Base-by-base conservation (phyloP, 1,140 invertebrate genomes). In the Macrosteles quadrilineatus region DNA sequence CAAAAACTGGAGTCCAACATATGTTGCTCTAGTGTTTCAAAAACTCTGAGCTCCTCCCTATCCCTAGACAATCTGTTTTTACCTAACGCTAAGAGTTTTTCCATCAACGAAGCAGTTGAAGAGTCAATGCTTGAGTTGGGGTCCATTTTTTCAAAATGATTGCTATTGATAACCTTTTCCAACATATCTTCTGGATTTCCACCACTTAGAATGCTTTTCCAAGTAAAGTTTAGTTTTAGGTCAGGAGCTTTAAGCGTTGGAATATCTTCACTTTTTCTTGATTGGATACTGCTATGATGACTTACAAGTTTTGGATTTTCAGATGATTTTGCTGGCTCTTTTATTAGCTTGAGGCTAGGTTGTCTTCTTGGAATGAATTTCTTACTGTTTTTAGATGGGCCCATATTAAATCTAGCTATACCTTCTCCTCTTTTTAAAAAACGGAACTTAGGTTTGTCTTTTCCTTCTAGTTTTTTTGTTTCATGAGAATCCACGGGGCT, bases 11-110 rank as follows among this genome's bases (percentile, higher is more conserved):
- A 87, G 79, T 89, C 84, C 36, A 84, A 82, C 0, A 86, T 87
- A 77, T 87, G 87, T 75, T 88, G 85, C 79, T 92, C 90, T 66
- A 91, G 79, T 1, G 87, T 74, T 77, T 92, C 90, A 83, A 92
- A 92, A 74, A 90, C 85, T 69, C 85, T 83, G 73, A 88, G 81
- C 75, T 89, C 87, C 21, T 85, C 85, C 6, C 79, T 69, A 79
- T 88, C 87, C 40, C 29, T 66, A 6, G 32, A 36, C 19, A 43
- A 9, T 25, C 45, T 27, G 9, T 27, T 66, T 17, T 50, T 55
- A 23, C 53, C 55, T 21, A 59, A 2, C 17, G 21, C 6, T 59
- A 31, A 19, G 3, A 57, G 25, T 59, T 40, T 57, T 32, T 69
- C 53, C 23, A 55, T 59, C 21, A 59, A 36, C 2, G 50, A 69